Conservation (phyloP, 92 coral and sea anemone genomes). For the Porites rus region DNA sequence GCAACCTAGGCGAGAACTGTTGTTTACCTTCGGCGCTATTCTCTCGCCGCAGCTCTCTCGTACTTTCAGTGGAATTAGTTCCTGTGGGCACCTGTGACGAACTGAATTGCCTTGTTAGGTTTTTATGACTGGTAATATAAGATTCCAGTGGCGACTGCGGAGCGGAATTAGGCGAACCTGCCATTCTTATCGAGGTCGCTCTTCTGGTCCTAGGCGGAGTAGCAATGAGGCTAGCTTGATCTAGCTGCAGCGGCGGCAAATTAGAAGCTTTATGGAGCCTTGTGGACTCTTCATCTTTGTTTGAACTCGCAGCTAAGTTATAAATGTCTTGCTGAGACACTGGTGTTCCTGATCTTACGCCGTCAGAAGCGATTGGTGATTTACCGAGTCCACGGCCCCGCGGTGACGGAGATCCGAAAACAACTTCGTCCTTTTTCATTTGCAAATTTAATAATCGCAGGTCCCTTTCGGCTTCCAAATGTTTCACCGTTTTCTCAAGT, state of each 20-base stretch:
- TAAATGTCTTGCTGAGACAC: constrained; percentile 2
- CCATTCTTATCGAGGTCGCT: neutral
- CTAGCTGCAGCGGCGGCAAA: constrained; percentile 30
- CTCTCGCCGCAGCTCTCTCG: constrained; percentile 11
- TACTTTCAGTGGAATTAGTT: constrained; percentile 16
- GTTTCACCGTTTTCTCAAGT: constrained; percentile 64
- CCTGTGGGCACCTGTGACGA: constrained; percentile 28
- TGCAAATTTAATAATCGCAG: constrained; percentile 73
- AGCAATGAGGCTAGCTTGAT: constrained; percentile 26
- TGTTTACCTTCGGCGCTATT: constrained; percentile 31
- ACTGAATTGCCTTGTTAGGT: constrained; percentile 15
- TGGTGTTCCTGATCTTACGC: neutral
- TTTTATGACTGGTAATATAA: neutral
- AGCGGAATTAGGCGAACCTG: constrained; percentile 19
- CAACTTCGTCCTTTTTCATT: constrained; percentile 70
- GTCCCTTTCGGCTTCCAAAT: constrained; percentile 81
- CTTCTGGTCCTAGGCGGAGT: constrained; percentile 55
- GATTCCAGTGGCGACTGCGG: constrained; percentile 26
- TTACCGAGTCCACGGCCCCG: neutral
- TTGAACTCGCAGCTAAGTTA: neutral
- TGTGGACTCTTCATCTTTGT: neutral
- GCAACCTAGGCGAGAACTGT: constrained; percentile 38
- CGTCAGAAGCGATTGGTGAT: constrained; percentile 15
- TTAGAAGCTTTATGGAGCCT: constrained; percentile 16
- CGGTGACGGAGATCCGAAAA: constrained; percentile 23